These are phyloP conservation scores for Montipora sp. DNA, from an alignment of 64 coral and sea anemone species.

Conservation along the genomic window DNA sequence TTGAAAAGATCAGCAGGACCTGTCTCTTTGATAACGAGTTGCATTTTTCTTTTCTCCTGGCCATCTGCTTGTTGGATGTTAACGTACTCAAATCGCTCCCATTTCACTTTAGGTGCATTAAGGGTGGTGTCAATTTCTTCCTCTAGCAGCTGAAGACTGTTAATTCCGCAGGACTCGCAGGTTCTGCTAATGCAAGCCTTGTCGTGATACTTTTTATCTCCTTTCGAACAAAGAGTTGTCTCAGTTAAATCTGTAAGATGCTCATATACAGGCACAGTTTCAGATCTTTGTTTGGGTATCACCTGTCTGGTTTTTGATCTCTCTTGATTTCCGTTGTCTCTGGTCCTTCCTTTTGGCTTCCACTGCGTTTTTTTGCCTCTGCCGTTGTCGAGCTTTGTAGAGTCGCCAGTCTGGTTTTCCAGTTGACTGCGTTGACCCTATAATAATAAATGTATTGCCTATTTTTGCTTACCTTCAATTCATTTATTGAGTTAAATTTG, in stretches of 20 bases:
- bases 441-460: neutral
- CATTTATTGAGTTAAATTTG: neutral
- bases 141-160: conserved; percentile 13
- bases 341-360: too few relatives aligned
- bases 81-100: conserved; percentile 67
- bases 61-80: neutral
- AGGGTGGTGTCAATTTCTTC: conserved; percentile 6
- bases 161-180: conserved; percentile 45
- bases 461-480: neutral
- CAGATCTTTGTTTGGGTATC: neutral
- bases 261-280: neutral
- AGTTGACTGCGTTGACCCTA: neutral
- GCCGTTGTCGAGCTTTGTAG: too few relatives aligned
- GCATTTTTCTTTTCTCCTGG: conserved; percentile 3
- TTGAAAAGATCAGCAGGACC: conserved; percentile 60
- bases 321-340: too few relatives aligned
- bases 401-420: too few relatives aligned
- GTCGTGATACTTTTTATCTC: neutral
- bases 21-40: conserved; percentile 18
- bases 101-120: conserved; percentile 13
- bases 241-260: conserved; percentile 4
- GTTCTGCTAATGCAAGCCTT: conserved; percentile 46
- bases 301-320: too few relatives aligned
- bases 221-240: conserved; percentile 48
- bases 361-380: too few relatives aligned